Conservation (phyloP, 2,113 vertebrate genomes). For the Strigops habroptila region DNA sequence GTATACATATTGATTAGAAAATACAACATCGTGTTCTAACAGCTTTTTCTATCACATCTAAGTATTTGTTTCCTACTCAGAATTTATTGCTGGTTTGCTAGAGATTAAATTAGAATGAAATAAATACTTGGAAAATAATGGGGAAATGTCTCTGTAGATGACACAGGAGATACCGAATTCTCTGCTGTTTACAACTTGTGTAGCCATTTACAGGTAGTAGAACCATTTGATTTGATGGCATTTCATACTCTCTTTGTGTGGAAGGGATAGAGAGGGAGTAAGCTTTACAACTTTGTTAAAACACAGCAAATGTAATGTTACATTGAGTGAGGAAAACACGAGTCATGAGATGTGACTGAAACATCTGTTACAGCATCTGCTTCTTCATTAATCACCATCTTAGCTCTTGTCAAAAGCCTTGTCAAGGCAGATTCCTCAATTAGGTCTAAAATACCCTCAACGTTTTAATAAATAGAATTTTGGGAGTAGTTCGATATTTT, state of each 20-base stretch:
- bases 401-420: neutral
- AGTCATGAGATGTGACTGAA: neutral
- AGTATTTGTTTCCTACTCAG: neutral
- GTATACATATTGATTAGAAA: neutral
- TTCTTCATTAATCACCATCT: conserved; percentile 50
- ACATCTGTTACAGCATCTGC: conserved; percentile 66
- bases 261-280: neutral
- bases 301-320: neutral
- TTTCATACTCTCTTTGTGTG: neutral
- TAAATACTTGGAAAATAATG: neutral
- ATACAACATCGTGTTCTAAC: neutral
- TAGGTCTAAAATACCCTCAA: neutral
- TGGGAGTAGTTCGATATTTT: neutral
- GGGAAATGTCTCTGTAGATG: neutral
- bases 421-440: neutral
- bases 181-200: neutral
- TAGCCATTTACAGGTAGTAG: neutral
- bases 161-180: neutral
- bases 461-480: neutral
- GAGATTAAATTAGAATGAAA: neutral
- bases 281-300: neutral
- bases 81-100: neutral
- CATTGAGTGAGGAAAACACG: neutral
- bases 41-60: neutral
- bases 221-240: neutral